Evolutionary conservation across 2,113 vertebrate genomes (phyloP), one percentile per base, ranked within the genome.

Genomic region (Psammodynastes pulverulentus): DNA sequence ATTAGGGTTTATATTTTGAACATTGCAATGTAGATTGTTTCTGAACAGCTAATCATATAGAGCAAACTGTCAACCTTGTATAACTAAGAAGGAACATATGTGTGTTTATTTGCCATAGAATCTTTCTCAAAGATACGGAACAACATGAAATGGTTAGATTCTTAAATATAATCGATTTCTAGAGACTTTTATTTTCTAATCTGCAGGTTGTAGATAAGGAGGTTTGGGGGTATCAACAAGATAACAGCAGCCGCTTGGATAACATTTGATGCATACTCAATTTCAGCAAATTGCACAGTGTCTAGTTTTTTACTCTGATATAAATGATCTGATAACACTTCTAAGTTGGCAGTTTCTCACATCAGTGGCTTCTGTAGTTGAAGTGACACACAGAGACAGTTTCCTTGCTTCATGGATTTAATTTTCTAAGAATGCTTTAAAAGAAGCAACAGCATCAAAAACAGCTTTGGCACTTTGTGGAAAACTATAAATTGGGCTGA

Each of bases 371-470:
- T 91, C 88, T 92, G 84, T 87, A 79, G 1, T 67, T 34, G 93
- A 95, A 94, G 92, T 94, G 95, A 85, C 87, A 92, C 52, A 87
- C 94, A 79, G 94, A 94, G 93, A 62, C 62, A n/a, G 52, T 90
- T 94, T 94, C 26, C 52, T 43, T 94, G 91, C 91, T 94, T 94
- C 46, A n/a, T 94, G 92, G 94, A 91, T 95, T 95, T 93, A 91
- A 92, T 95, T 72, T 94, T 93, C 92, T 48, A 92, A 52, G 45
- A 89, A 92, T 34, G 86, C 90, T 91, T 90, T 92, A 95, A 92
- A 48, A 91, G 91, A 92, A 88, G 91, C 3, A 92, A 54, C 7
- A 67, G 24, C 89, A 15, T 87, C 67, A 89, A 62, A 17, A 86
- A 53, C 4, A 26, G 39, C 84, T 45, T 92, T 19, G 23, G 48